phyloP scores from a whole-genome alignment of 2,888 invertebrate genomes.

The Parasteatoda lunata region DNA sequence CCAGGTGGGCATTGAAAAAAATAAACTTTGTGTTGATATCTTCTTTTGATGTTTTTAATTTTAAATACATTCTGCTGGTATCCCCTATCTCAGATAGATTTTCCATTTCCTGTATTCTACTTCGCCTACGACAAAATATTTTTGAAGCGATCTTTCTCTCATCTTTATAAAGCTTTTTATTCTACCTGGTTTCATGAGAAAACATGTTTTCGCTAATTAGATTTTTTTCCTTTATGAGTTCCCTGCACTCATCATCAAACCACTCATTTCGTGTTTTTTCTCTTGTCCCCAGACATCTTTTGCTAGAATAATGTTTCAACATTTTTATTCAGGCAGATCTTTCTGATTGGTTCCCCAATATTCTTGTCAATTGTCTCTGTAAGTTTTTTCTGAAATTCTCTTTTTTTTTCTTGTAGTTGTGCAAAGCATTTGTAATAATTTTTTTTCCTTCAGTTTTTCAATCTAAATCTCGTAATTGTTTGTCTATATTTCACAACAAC shows the following conservation, averaged over 20 bases:
- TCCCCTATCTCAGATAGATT: background rate
- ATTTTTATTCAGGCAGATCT: background rate
- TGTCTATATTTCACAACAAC: background rate
- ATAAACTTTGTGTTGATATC: background rate
- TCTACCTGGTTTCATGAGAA: background rate
- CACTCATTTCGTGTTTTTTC: background rate
- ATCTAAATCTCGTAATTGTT: background rate
- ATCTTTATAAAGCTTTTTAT: background rate
- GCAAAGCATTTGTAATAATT: background rate
- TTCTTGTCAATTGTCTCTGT: background rate
- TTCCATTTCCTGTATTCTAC: background rate
- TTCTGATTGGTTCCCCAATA: background rate
- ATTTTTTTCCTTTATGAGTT: background rate
- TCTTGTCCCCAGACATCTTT: too few relatives aligned
- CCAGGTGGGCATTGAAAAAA: too few relatives aligned
- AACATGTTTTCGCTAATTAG: background rate
- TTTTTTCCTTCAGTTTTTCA: background rate
- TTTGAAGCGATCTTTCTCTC: background rate
- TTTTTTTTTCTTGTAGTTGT: background rate
- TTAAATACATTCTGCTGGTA: background rate
- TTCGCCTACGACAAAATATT: background rate
- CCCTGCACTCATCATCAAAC: background rate
- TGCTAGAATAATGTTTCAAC: background rate
- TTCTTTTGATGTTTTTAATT: background rate
- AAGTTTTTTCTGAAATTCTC: background rate